Base-by-base conservation (phyloP, 2,888 invertebrate genomes). In the Steinernema carpocapsae region DNA sequence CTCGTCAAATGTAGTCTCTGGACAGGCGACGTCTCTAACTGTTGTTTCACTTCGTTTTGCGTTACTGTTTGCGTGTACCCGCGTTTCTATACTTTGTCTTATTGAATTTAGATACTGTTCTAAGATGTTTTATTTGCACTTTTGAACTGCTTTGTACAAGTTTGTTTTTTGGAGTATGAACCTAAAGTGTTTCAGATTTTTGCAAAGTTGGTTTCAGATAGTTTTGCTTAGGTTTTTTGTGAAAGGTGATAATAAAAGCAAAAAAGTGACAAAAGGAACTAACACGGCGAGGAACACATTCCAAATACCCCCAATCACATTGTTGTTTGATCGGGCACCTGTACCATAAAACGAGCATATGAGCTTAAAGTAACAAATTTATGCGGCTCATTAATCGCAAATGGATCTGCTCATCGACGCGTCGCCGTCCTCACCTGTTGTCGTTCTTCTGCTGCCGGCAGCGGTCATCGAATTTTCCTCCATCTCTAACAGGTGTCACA, bases 401-500 rank as follows among this genome's bases (percentile, higher is more conserved):
- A 48, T 19, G 14, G 48, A 48, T 48, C 48, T 4, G 2, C 48
- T 48, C 37, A 37, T 37, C 37, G 10, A 37, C 37, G 37, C 37
- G 37, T 37, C 10, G 26, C 7, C 32, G 26, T 32, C 29, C 64
- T 64, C 64, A 64, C 64, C 64, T 64, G 64, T 29, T 17, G 6
- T 17, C 64, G 22, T 14, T 4, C 37, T 10, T 6, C 37, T 37
- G 37, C 37, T 24, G 12, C 22, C 52, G 52, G 52, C 24, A 24
- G 2, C 52, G 52, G 52, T 52, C 64, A 64, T 12, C 64, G 64
- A 22, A 29, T 26, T 29, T n/a, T 17, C 19, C 64, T 32, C 32
- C 6, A 29, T 29, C 64, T 19, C 64, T 26, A 64, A 37, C 64
- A 64, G 64, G 64, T 64, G 64, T 64, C 64, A 64, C 64, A 64